Percentiles rank a stretch among this genome's conserved stretches.
Conservation (phyloP, 2,797 vertebrate genomes). For the Acanthopagrus latus region DNA sequence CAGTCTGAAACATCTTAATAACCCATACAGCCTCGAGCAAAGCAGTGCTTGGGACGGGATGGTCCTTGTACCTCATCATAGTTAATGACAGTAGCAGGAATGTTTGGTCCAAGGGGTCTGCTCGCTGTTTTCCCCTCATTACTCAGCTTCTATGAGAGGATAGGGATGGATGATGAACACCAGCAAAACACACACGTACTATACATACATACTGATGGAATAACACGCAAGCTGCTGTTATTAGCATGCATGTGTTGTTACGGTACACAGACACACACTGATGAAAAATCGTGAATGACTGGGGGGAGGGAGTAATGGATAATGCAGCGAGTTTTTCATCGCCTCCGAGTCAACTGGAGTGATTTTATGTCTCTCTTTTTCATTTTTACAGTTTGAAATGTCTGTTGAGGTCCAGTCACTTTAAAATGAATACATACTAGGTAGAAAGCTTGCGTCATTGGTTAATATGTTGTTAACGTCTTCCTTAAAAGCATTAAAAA, state of each 20-base stretch:
- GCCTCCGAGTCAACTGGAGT: not conserved
- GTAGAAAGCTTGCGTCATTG: slow-evolving; percentile 7
- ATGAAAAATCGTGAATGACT: slow-evolving; percentile 32
- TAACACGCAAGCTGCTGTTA: slow-evolving; percentile 55
- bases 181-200: slow-evolving; percentile 60
- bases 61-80: slow-evolving; percentile 87
- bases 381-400: not conserved
- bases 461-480: slow-evolving; percentile 25
- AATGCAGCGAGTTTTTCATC: slow-evolving; percentile 12
- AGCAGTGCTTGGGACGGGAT: slow-evolving; percentile 70
- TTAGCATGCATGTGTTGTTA: slow-evolving; percentile 51
- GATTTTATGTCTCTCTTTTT: slow-evolving; percentile 6
- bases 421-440: not conserved
- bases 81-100: slow-evolving; percentile 85
- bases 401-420: not conserved
- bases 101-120: slow-evolving; percentile 86
- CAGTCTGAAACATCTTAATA: slow-evolving; percentile 23
- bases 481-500: slow-evolving; percentile 15
- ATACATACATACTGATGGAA: slow-evolving; percentile 59
- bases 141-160: slow-evolving; percentile 84
- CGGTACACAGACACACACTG: slow-evolving; percentile 25
- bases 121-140: slow-evolving; percentile 84
- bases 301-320: slow-evolving; percentile 22
- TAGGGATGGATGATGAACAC: slow-evolving; percentile 82
- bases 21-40: slow-evolving; percentile 68